Percentiles rank a stretch among this genome's conserved stretches.
phyloP scores from a whole-genome alignment of 2,113 vertebrate species.

The Empidonax alnorum region DNA sequence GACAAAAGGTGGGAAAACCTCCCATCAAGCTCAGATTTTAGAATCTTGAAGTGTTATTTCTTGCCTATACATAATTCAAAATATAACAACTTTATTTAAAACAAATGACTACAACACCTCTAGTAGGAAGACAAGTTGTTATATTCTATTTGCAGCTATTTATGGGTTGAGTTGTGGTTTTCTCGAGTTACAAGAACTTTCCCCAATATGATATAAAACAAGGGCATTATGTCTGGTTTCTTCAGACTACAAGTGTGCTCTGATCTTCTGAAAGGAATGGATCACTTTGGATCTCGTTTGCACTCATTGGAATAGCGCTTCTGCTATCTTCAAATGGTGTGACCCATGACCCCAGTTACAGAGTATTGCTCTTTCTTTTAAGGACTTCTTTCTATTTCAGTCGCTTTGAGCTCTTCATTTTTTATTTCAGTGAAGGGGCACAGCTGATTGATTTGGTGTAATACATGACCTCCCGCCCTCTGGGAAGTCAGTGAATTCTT shows the following conservation, averaged over 20 bases:
- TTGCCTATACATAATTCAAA: background rate
- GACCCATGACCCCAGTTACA: background rate
- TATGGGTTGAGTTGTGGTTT: background rate
- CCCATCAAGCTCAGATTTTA: background rate
- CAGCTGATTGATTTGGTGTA: constrained; percentile 44
- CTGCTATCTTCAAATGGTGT: background rate
- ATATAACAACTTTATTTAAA: background rate
- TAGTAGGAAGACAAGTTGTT: background rate
- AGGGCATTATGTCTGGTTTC: background rate
- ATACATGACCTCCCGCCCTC: constrained; percentile 36
- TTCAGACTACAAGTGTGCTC: background rate
- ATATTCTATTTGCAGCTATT: background rate
- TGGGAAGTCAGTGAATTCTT: constrained; percentile 30
- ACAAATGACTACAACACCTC: background rate
- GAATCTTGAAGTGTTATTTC: background rate
- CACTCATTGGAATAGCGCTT: background rate
- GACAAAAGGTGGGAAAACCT: background rate
- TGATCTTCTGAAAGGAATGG: constrained; percentile 24
- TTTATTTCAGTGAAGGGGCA: constrained; percentile 8
- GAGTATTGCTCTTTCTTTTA: background rate
- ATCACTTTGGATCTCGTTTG: background rate
- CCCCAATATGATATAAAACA: background rate
- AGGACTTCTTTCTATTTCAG: constrained; percentile 23
- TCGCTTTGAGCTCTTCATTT: constrained; percentile 22
- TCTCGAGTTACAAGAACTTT: background rate